Conservation (phyloP, 2,888 invertebrate species). For the Sturmia bella region DNA sequence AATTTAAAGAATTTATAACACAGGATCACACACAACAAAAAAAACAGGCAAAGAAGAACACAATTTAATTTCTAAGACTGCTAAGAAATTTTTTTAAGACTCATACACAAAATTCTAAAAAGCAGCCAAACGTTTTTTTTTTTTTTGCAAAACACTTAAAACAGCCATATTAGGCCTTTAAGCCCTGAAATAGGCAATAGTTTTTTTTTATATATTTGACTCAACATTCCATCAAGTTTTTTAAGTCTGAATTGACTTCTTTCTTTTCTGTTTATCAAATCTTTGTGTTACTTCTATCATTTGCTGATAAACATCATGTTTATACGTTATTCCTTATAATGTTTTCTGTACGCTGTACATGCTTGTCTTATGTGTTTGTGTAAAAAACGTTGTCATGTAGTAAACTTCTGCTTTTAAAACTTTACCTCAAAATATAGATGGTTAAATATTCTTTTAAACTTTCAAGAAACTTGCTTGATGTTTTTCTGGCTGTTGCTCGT, state of each 20-base stretch:
- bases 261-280: constrained; percentile 6
- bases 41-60: no score
- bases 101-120: no score
- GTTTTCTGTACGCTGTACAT: neutral
- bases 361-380: constrained; percentile 37
- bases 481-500: neutral
- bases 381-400: constrained; percentile 36
- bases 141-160: no score
- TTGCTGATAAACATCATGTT: constrained; percentile 50
- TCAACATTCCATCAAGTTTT: constrained; percentile 29
- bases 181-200: constrained; percentile 34
- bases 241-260: constrained; percentile 32
- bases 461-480: constrained; percentile 19
- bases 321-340: constrained; percentile 13
- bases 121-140: no score
- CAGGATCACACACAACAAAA: no score
- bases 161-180: no score
- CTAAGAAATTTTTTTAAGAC: no score
- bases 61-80: no score
- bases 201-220: constrained; percentile 7
- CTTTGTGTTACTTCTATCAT: constrained; percentile 21
- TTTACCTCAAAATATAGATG: constrained; percentile 38
- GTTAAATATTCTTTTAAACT: constrained; percentile 53
- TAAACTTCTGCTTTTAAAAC: constrained; percentile 35
- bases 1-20: no score